These are phyloP conservation scores for Andrena chrysosceles DNA, from an alignment of 2,888 invertebrate genomes.

Conservation along the genomic window DNA sequence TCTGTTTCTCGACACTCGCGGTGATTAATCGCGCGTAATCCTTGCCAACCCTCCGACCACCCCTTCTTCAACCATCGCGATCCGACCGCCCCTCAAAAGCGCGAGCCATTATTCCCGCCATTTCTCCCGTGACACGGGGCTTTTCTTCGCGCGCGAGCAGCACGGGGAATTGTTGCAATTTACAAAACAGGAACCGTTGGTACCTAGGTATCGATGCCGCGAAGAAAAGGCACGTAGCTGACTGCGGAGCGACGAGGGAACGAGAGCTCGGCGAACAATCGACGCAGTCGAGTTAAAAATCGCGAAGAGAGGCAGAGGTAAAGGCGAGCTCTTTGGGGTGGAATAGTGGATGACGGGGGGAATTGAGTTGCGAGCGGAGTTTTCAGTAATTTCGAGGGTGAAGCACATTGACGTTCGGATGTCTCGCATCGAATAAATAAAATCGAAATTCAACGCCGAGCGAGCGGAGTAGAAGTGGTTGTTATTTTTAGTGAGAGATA, in stretches of 20 bases:
- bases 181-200: too few species aligned
- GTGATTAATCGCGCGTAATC: conserved; percentile 49
- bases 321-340: neutral
- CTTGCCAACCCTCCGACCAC: neutral
- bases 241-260: neutral
- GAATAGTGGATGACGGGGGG: neutral
- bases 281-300: conserved; percentile 9
- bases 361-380: conserved; percentile 2
- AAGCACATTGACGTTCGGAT: neutral
- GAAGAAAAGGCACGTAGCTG: too few species aligned
- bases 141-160: too few species aligned
- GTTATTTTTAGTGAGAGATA: conserved; percentile 60
- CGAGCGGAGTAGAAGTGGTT: conserved; percentile 48
- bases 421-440: conserved; percentile 49
- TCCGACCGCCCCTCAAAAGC: neutral
- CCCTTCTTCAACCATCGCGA: neutral
- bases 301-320: neutral
- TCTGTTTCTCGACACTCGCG: conserved; percentile 26
- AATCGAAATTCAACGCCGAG: conserved; percentile 32
- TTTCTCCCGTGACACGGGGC: too few species aligned
- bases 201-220: too few species aligned
- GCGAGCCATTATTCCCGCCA: too few species aligned
- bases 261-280: neutral
- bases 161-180: too few species aligned
- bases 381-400: conserved; percentile 4